Conservation (phyloP, 2,888 invertebrate genomes). For the Orthosia gracilis region DNA sequence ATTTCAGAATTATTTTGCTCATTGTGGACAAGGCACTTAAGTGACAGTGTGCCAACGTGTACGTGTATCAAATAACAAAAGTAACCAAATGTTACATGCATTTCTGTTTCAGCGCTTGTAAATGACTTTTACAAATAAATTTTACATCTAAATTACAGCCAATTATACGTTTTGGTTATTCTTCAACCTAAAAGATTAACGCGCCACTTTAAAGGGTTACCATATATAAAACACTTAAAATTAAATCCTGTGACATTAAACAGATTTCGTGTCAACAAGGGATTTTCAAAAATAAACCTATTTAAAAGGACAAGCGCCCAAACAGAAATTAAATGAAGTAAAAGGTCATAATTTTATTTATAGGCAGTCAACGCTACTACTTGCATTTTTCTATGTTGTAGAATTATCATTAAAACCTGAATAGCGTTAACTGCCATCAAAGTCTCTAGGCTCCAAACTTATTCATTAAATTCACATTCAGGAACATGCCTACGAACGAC, state of each 20-base stretch:
- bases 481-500: conserved; percentile 10
- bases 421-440: neutral
- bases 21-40: neutral
- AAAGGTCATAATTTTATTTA: neutral
- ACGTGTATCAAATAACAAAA: neutral
- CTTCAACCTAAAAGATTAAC: neutral
- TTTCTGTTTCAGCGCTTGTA: conserved; percentile 13
- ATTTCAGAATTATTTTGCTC: neutral
- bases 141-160: conserved; percentile 18
- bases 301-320: neutral
- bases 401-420: neutral
- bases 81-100: neutral
- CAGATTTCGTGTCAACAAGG: conserved; percentile 2
- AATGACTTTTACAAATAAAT: conserved; percentile 5
- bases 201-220: neutral
- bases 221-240: conserved; percentile 11
- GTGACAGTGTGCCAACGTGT: neutral
- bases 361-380: neutral
- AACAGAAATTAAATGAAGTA: conserved; percentile 10
- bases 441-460: neutral
- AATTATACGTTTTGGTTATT: conserved; percentile 10
- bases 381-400: neutral
- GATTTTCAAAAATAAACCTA: neutral
- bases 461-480: neutral
- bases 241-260: neutral